Conservation (phyloP, 37 sponge, comb jelly and placozoan species). For the Aphrocallistes beatrix region DNA sequence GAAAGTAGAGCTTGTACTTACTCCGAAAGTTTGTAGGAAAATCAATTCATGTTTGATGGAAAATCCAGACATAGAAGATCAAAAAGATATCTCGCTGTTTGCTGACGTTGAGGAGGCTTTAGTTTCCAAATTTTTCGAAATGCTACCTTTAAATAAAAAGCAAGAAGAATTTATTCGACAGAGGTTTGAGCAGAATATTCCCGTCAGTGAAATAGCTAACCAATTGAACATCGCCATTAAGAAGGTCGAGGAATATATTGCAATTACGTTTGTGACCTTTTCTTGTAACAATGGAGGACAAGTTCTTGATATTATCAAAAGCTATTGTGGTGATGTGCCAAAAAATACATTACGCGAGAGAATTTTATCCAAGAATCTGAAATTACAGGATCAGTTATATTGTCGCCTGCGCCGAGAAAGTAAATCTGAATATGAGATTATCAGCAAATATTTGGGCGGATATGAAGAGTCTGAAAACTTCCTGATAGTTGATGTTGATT, state of each 20-base stretch:
- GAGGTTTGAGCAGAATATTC: not conserved
- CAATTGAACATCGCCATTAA: not conserved
- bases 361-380: not conserved
- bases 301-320: not conserved
- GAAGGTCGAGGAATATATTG: not conserved
- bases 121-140: not conserved
- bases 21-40: not conserved
- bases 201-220: not conserved
- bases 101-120: not conserved
- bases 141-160: not conserved
- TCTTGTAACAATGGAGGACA: not conserved
- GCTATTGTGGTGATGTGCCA: not conserved
- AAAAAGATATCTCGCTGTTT: not conserved
- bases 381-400: constrained; percentile 4
- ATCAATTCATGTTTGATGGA: not conserved
- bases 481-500: not conserved
- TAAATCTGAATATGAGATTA: not conserved
- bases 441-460: not conserved
- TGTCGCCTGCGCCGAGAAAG: not conserved
- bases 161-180: not conserved
- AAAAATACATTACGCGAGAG: not conserved
- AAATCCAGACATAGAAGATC: not conserved
- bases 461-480: not conserved
- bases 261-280: not conserved
- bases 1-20: not conserved